A percentile compares a stretch with the other conserved stretches of the same genome.
These are phyloP conservation scores for Chloropsis cyanopogon DNA, from an alignment of 2,113 vertebrate species.

Conservation along the genomic window DNA sequence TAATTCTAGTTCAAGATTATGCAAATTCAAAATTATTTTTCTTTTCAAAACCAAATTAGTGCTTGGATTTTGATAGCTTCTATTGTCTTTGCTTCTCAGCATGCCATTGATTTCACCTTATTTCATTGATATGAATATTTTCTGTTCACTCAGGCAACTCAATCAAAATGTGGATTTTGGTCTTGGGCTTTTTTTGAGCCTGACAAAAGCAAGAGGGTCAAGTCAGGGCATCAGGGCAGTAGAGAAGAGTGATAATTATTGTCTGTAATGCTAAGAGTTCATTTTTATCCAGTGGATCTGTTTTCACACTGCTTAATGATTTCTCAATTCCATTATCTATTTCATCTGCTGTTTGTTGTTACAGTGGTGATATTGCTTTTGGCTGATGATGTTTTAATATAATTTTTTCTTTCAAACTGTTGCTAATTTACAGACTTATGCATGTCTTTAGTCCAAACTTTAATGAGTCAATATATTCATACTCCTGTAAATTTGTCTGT, in stretches of 20 bases:
- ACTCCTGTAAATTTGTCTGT: background rate
- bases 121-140: background rate
- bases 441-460: background rate
- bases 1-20: conserved; percentile 5
- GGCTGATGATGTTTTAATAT: background rate
- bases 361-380: background rate
- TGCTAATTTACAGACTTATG: background rate
- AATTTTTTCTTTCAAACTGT: background rate
- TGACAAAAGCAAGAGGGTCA: background rate
- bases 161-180: conserved; percentile 18
- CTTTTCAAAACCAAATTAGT: conserved; percentile 30
- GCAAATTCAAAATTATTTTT: conserved; percentile 44
- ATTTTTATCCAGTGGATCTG: background rate
- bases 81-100: conserved; percentile 19
- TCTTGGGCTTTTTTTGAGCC: background rate
- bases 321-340: conserved; percentile 21
- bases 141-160: background rate
- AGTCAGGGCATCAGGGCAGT: background rate
- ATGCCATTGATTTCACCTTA: background rate
- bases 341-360: background rate
- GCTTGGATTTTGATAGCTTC: background rate
- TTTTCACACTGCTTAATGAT: conserved; percentile 28
- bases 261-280: background rate
- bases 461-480: background rate
- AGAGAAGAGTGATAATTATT: background rate